Conservation (phyloP, 2,797 vertebrate species). For the Phrynocephalus guinanensis region DNA sequence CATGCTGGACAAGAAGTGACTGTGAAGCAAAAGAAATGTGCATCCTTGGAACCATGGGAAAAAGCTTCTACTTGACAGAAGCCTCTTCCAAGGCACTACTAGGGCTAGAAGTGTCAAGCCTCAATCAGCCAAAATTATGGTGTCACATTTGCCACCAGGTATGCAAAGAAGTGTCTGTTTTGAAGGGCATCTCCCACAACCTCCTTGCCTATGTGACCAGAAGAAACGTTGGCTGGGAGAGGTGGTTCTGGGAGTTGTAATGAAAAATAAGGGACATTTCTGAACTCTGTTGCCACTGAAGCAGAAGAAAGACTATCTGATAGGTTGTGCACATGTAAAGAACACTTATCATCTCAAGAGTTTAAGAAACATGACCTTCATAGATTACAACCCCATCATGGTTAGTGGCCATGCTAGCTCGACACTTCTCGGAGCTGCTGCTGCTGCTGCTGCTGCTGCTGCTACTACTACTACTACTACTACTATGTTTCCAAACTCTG, state of each 20-base stretch:
- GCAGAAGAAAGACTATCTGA: background rate
- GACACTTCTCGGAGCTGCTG: no score
- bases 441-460: no score
- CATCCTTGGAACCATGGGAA: background rate
- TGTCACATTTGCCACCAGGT: background rate
- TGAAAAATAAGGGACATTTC: background rate
- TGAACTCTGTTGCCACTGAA: background rate
- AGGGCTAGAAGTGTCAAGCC: background rate
- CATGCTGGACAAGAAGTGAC: background rate
- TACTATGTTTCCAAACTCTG: no score
- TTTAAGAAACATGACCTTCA: no score
- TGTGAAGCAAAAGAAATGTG: background rate
- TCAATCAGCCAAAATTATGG: background rate
- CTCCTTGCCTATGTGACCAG: no score
- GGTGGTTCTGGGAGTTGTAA: background rate
- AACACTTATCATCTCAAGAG: no score
- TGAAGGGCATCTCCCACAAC: background rate
- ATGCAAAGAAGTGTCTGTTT: background rate
- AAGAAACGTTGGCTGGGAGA: background rate
- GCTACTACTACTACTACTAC: no score
- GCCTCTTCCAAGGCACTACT: background rate
- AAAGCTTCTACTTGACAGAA: background rate
- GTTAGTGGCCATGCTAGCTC: no score
- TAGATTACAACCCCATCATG: no score
- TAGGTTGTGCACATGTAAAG: background rate